These are phyloP conservation scores for Microdon myrmicae DNA, from an alignment of 2,888 invertebrate genomes.

Conservation along the genomic window DNA sequence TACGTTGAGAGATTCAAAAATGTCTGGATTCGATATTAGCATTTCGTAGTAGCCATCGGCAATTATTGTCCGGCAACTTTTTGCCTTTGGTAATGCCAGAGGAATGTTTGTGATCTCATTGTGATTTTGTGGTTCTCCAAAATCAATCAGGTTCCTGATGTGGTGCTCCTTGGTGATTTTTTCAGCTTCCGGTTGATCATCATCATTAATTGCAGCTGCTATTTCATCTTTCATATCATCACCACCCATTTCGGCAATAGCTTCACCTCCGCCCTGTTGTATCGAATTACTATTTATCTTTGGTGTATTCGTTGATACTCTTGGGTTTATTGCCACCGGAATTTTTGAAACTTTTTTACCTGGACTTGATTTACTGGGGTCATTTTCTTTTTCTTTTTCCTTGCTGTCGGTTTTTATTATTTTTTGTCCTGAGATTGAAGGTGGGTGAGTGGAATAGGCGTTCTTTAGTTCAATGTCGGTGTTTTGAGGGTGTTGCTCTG, in stretches of 20 bases:
- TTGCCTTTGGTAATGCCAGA: constrained; percentile 68
- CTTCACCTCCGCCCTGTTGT: constrained; percentile 66
- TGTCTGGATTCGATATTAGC: constrained; percentile 80
- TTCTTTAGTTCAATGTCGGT: constrained; percentile 38
- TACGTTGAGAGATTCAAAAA: constrained; percentile 82
- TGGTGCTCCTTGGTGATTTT: constrained; percentile 42
- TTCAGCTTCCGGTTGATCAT: constrained; percentile 52
- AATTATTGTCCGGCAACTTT: constrained; percentile 73
- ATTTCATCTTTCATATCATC: constrained; percentile 64
- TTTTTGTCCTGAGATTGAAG: constrained; percentile 54
- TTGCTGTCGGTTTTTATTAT: constrained; percentile 51
- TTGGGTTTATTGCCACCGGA: constrained; percentile 56
- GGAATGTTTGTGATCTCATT: constrained; percentile 56
- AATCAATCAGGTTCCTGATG: constrained; percentile 52
- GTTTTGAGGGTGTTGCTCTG: constrained; percentile 37
- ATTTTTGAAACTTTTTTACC: constrained; percentile 65
- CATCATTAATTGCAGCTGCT: constrained; percentile 63
- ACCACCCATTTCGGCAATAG: constrained; percentile 63
- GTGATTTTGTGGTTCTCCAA: constrained; percentile 40
- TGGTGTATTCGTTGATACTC: constrained; percentile 26
- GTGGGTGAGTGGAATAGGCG: constrained; percentile 65
- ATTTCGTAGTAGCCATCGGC: constrained; percentile 85
- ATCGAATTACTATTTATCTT: constrained; percentile 57
- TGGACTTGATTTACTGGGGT: constrained; percentile 62
- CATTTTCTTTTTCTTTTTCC: constrained; percentile 48